phyloP scores from a whole-genome alignment of 1,140 invertebrate genomes.

The Frieseomelitta varia region DNA sequence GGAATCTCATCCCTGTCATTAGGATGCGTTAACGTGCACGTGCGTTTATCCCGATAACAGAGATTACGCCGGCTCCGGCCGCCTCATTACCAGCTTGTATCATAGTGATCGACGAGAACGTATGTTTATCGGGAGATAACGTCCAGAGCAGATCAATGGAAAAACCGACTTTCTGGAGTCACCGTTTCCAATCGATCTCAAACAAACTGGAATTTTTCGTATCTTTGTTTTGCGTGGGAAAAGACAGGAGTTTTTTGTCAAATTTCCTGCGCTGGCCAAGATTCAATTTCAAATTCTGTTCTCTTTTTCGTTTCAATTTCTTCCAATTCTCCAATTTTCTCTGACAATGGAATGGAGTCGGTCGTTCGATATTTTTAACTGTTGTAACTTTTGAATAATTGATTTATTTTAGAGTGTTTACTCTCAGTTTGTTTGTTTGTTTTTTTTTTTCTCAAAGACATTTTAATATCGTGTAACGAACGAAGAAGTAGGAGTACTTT shows the following conservation, averaged over 20 bases:
- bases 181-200: not conserved
- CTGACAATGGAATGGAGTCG: too few species aligned
- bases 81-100: not conserved
- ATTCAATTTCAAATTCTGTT: not conserved
- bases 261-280: too few species aligned
- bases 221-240: not conserved
- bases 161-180: not conserved
- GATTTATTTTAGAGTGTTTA: too few species aligned
- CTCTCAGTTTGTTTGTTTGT: too few species aligned
- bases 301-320: too few species aligned
- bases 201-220: not conserved
- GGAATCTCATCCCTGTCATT: not conserved
- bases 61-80: conserved; percentile 17
- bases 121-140: not conserved
- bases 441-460: too few species aligned
- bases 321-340: too few species aligned
- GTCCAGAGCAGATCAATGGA: not conserved
- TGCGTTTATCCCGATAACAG: conserved; percentile 35
- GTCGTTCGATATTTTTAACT: too few species aligned
- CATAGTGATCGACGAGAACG: not conserved
- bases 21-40: conserved; percentile 14
- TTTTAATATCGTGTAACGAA: too few species aligned
- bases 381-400: too few species aligned
- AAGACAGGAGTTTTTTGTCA: too few species aligned
- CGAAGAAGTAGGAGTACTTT: too few species aligned